phyloP scores from a whole-genome alignment of 1,140 invertebrate species.

The Euura lappo region DNA sequence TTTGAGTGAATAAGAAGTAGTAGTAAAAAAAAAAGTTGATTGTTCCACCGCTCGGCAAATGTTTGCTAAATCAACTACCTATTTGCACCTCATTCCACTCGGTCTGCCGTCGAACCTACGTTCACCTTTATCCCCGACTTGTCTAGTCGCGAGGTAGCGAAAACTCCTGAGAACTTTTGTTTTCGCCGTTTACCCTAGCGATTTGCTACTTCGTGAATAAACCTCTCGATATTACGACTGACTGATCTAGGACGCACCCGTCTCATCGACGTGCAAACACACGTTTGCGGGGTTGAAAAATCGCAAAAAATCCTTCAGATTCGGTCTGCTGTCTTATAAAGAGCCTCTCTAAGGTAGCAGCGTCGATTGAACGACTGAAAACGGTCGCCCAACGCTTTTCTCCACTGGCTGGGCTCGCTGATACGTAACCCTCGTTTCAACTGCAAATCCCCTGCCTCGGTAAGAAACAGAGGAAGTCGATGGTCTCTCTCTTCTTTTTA shows the following conservation, averaged over 20 bases:
- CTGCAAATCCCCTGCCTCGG: too few species aligned
- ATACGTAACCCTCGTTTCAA: too few species aligned
- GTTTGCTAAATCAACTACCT: slow-evolving; percentile 7
- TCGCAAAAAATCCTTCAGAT: neutral
- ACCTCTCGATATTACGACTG: neutral
- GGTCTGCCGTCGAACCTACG: neutral
- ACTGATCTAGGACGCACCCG: neutral
- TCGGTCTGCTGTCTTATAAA: neutral
- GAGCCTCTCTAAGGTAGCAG: neutral
- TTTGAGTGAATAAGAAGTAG: neutral
- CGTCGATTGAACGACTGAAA: too few species aligned
- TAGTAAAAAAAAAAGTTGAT: neutral
- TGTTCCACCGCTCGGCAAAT: neutral
- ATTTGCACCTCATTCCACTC: neutral
- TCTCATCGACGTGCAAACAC: neutral
- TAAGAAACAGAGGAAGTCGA: too few species aligned
- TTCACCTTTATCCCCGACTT: neutral
- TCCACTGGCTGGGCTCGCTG: too few species aligned
- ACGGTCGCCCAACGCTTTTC: too few species aligned
- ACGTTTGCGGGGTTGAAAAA: neutral
- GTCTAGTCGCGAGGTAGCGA: neutral
- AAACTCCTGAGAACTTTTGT: neutral
- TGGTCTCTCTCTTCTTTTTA: too few species aligned
- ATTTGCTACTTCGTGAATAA: neutral
- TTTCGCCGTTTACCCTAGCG: neutral